Evolutionary conservation across 2,888 invertebrate genomes (phyloP).

Genomic region (Leptinotarsa haldemani): DNA sequence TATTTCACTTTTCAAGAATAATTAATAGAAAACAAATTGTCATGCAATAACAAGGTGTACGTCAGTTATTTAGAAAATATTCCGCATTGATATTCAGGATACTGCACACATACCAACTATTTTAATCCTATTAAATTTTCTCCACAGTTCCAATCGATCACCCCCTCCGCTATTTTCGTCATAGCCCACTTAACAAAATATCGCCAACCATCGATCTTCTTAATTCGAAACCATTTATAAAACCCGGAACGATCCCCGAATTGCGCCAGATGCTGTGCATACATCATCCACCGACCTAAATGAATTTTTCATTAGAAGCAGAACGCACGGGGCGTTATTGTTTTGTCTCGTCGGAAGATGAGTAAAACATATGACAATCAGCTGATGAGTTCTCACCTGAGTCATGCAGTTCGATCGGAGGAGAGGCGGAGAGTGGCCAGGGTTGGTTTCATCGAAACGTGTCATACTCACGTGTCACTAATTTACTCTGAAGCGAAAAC

Average conservation of each 20-base stretch:
- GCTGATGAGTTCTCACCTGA: conserved; percentile 51
- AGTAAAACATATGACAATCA: conserved; percentile 49
- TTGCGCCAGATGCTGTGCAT: conserved; percentile 49
- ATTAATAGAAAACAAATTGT: no score
- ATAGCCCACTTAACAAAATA: conserved; percentile 39
- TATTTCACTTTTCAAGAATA: no score
- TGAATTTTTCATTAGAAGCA: conserved; percentile 52
- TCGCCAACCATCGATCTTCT: conserved; percentile 44
- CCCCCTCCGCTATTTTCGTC: conserved; percentile 20
- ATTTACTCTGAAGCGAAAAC: conserved; percentile 1
- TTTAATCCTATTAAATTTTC: background rate
- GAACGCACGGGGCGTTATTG: conserved; percentile 44
- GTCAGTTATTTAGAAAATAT: background rate
- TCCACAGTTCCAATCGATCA: background rate
- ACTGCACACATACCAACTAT: background rate
- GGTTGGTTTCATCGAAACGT: conserved; percentile 15
- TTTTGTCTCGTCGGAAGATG: conserved; percentile 40
- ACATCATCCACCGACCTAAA: conserved; percentile 43
- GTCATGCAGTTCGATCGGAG: conserved; percentile 39
- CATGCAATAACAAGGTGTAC: background rate
- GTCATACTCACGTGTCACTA: conserved; percentile 2
- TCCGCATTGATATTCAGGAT: background rate
- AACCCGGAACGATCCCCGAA: conserved; percentile 40
- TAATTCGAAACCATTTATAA: conserved; percentile 48
- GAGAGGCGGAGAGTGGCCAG: conserved; percentile 1